phyloP scores from a whole-genome alignment of 2,888 invertebrate species.

The Dicycla oo region DNA sequence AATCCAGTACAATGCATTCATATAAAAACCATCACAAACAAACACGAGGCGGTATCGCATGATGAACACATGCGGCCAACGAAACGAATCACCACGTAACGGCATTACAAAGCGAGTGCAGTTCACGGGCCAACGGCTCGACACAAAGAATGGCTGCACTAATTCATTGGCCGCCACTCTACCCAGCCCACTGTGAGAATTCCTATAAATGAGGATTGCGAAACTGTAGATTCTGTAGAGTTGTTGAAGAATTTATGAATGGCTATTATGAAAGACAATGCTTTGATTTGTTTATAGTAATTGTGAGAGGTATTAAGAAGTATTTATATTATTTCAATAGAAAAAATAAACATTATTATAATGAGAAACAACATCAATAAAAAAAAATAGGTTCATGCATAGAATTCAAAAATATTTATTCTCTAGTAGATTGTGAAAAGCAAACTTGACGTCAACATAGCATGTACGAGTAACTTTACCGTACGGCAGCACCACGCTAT shows the following conservation, averaged over 20 bases:
- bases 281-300: conserved; percentile 13
- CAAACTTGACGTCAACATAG: neutral
- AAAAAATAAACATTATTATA: neutral
- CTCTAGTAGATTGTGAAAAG: neutral
- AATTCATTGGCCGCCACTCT: conserved; percentile 62
- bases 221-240: conserved; percentile 19
- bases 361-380: neutral
- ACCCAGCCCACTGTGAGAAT: conserved; percentile 46
- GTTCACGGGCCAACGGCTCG: conserved; percentile 74
- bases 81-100: conserved; percentile 66
- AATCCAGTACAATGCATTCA: conserved; percentile 16
- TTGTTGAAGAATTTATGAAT: conserved; percentile 54
- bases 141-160: conserved; percentile 69
- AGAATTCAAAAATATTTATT: neutral
- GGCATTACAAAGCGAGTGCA: conserved; percentile 73
- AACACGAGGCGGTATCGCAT: conserved; percentile 35
- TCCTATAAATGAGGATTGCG: conserved; percentile 48
- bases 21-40: conserved; percentile 42
- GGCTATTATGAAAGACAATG: conserved; percentile 44
- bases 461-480: neutral
- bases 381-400: neutral
- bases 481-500: neutral
- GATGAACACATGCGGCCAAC: conserved; percentile 56
- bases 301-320: conserved; percentile 20
- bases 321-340: conserved; percentile 1